Evolutionary conservation across 2,888 invertebrate species (phyloP).

Genomic region (Smittia sp.): DNA sequence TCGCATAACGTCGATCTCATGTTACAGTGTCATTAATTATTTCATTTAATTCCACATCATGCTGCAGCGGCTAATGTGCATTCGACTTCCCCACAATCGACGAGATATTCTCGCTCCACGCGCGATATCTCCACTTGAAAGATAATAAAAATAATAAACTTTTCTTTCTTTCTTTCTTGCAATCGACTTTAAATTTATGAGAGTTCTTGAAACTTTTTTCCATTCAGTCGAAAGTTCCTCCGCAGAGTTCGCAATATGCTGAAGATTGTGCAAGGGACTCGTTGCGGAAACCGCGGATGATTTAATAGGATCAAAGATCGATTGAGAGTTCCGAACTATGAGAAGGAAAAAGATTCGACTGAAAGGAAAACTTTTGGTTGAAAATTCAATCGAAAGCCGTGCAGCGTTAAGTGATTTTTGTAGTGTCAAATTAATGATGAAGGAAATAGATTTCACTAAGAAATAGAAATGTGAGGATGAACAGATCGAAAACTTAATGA

Average conservation of each 20-base stretch:
- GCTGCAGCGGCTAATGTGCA: slow-evolving; percentile 18
- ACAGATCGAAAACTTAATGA: too few relatives aligned
- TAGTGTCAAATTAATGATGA: too few relatives aligned
- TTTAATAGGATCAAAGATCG: too few relatives aligned
- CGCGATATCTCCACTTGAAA: neutral
- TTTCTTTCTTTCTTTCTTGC: neutral
- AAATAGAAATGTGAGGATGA: too few relatives aligned
- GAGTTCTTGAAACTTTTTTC: neutral
- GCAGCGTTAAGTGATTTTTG: too few relatives aligned
- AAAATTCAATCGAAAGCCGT: too few relatives aligned
- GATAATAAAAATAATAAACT: slow-evolving; percentile 4
- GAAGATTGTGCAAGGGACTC: too few relatives aligned
- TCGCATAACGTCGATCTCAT: slow-evolving; percentile 21
- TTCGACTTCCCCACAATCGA: neutral
- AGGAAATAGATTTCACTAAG: too few relatives aligned
- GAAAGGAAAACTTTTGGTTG: too few relatives aligned
- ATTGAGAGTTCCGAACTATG: too few relatives aligned
- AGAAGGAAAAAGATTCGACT: too few relatives aligned
- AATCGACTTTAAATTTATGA: neutral
- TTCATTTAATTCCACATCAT: slow-evolving; percentile 24
- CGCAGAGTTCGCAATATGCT: neutral
- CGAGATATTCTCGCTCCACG: neutral
- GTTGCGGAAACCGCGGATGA: too few relatives aligned
- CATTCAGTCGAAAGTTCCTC: neutral
- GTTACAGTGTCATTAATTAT: slow-evolving; percentile 27